phyloP scores from a whole-genome alignment of 2,888 invertebrate genomes.

The Tetragonula carbonaria region DNA sequence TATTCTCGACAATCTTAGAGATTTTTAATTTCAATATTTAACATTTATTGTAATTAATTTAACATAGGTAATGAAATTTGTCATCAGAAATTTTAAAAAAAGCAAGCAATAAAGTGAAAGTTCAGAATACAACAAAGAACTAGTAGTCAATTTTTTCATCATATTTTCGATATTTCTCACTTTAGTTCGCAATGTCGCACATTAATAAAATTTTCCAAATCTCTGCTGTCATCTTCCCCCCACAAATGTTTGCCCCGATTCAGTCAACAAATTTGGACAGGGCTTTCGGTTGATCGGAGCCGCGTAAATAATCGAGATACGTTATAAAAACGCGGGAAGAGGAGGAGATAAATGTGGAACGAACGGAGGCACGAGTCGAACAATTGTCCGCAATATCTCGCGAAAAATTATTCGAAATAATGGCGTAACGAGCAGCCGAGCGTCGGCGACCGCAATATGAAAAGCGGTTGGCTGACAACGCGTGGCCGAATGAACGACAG shows the following conservation, averaged over 20 bases:
- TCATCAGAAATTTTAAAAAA: too few relatives aligned
- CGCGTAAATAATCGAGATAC: background rate
- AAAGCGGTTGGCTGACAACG: conserved; percentile 43
- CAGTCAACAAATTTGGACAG: background rate
- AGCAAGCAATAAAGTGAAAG: too few relatives aligned
- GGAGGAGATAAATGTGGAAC: background rate
- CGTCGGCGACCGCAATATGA: conserved; percentile 24
- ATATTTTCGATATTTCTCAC: background rate
- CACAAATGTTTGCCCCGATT: background rate
- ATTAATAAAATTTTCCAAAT: background rate
- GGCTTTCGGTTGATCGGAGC: background rate
- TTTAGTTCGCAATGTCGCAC: background rate
- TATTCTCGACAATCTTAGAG: too few relatives aligned
- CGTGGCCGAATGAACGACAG: conserved; percentile 45
- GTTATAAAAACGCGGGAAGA: background rate
- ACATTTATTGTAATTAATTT: too few relatives aligned
- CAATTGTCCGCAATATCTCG: background rate
- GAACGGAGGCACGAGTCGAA: background rate
- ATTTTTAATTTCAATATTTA: too few relatives aligned
- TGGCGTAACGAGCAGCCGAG: conserved; percentile 3
- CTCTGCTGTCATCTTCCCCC: background rate
- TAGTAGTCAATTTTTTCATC: background rate
- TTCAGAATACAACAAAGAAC: too few relatives aligned
- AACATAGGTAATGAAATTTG: too few relatives aligned
- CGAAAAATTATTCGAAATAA: conserved; percentile 27